A percentile compares a stretch with the other conserved stretches of the same genome.
Conservation (phyloP, 2,888 invertebrate genomes). For the Cephus runcator region DNA sequence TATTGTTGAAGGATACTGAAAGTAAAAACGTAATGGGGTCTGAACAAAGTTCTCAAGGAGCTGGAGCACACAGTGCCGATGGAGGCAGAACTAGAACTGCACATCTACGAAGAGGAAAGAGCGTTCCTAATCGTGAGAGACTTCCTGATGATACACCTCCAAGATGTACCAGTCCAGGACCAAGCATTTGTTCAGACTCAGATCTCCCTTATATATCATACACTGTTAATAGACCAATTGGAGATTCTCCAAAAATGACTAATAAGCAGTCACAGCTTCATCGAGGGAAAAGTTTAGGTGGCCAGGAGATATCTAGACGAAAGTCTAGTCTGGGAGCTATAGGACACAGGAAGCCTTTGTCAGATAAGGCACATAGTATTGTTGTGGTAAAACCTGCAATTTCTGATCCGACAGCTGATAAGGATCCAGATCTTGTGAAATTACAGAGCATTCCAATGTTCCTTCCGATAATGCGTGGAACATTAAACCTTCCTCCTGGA, state of each 20-base stretch:
- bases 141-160: slow-evolving; percentile 67
- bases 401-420: slow-evolving; percentile 72
- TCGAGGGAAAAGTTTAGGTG: slow-evolving; percentile 54
- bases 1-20: neutral
- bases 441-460: slow-evolving; percentile 90
- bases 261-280: slow-evolving; percentile 68
- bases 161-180: slow-evolving; percentile 84
- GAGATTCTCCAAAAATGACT: slow-evolving; percentile 86
- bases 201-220: slow-evolving; percentile 93
- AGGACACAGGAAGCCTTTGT: slow-evolving; percentile 40
- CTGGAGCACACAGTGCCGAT: slow-evolving; percentile 35
- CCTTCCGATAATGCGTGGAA: slow-evolving; percentile 91
- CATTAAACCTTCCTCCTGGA: slow-evolving; percentile 82
- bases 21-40: slow-evolving; percentile 52
- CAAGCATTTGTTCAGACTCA: slow-evolving; percentile 89
- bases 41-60: slow-evolving; percentile 58
- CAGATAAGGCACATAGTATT: slow-evolving; percentile 74
- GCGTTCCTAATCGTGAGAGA: slow-evolving; percentile 58
- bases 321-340: slow-evolving; percentile 45
- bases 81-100: slow-evolving; percentile 39
- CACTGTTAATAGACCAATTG: slow-evolving; percentile 88
- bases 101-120: slow-evolving; percentile 59
- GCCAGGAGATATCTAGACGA: slow-evolving; percentile 51
- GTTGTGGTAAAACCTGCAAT: slow-evolving; percentile 81
- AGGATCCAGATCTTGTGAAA: slow-evolving; percentile 80